A percentile compares a stretch with the other conserved stretches of the same genome.
phyloP scores from a whole-genome alignment of 1,140 invertebrate genomes.

The Bombus pyrosoma region DNA sequence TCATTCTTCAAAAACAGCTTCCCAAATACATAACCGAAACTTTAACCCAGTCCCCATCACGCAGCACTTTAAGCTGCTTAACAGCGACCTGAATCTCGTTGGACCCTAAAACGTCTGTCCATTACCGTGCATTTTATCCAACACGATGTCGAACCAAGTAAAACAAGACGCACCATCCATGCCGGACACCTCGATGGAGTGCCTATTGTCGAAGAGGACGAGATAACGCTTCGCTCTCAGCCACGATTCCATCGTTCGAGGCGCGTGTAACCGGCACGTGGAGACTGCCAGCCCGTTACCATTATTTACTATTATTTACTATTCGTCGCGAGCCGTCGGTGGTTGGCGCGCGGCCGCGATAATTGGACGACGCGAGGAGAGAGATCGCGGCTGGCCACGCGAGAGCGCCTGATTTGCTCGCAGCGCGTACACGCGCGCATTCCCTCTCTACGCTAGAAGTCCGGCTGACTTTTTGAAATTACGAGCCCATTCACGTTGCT shows the following conservation, averaged over 20 bases:
- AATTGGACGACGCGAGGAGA: slow-evolving; percentile 53
- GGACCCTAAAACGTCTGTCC: slow-evolving; percentile 10
- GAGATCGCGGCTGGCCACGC: slow-evolving; percentile 35
- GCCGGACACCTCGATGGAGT: background rate
- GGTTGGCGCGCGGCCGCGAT: slow-evolving; percentile 35
- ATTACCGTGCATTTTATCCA: slow-evolving; percentile 20
- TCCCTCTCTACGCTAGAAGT: background rate
- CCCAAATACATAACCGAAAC: background rate
- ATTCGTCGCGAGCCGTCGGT: slow-evolving; percentile 48
- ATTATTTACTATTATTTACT: slow-evolving; percentile 69
- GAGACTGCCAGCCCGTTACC: slow-evolving; percentile 59
- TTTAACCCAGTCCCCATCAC: background rate
- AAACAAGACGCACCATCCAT: background rate
- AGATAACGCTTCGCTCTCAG: slow-evolving; percentile 48
- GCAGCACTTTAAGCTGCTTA: background rate
- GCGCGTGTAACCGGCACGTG: slow-evolving; percentile 64
- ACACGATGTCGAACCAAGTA: background rate
- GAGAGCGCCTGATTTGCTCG: slow-evolving; percentile 32
- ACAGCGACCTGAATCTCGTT: background rate
- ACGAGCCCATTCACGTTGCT: slow-evolving; percentile 35
- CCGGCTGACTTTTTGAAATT: slow-evolving; percentile 45
- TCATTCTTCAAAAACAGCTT: too few species aligned
- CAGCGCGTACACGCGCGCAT: background rate
- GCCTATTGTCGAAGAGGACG: slow-evolving; percentile 7
- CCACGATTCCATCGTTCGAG: slow-evolving; percentile 55